These are phyloP conservation scores for Squalus acanthias DNA, from an alignment of 2,797 vertebrate genomes.

Conservation along the genomic window DNA sequence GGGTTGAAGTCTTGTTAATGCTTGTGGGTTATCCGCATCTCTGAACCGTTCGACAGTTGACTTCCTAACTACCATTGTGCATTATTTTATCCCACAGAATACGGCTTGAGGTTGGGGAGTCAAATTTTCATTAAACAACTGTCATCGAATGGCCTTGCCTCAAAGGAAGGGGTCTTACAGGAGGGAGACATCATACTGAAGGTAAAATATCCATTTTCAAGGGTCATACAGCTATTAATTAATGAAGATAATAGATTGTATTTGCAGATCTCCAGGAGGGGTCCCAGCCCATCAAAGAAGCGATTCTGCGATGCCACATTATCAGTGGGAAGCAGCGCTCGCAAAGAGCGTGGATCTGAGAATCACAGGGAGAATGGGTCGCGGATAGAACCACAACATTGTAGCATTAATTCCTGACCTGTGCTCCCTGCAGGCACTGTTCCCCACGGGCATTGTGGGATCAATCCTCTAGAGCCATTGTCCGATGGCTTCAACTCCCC, in stretches of 20 bases:
- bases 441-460: background rate
- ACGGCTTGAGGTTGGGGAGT: constrained; percentile 88
- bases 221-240: background rate
- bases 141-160: constrained; percentile 76
- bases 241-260: background rate
- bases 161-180: constrained; percentile 71
- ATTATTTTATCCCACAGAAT: constrained; percentile 64
- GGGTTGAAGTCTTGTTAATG: background rate
- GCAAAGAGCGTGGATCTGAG: background rate
- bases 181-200: constrained; percentile 93
- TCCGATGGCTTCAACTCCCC: background rate
- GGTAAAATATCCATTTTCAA: constrained; percentile 54
- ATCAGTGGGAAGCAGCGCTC: background rate
- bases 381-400: background rate
- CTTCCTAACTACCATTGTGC: background rate
- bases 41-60: background rate
- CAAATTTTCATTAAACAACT: constrained; percentile 98
- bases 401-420: background rate
- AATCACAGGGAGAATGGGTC: background rate
- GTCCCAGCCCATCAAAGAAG: background rate
- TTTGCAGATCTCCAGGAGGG: background rate
- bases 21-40: background rate
- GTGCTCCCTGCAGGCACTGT: background rate
- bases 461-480: background rate
- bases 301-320: background rate